Conservation (phyloP, 2,797 vertebrate genomes). For the Oryzias sinensis region DNA sequence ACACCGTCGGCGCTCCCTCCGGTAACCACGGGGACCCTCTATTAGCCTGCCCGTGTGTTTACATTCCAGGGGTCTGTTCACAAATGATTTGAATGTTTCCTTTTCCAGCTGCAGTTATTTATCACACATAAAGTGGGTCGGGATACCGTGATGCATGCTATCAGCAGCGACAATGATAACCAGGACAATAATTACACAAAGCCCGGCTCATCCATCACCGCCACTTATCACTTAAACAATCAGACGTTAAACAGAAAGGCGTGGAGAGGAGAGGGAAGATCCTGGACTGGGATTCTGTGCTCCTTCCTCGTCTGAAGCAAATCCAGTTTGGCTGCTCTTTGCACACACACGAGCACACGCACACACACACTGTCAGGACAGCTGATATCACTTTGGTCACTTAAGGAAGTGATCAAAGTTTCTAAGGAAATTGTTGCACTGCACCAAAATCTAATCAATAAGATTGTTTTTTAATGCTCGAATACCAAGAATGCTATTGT, state of each 20-base stretch:
- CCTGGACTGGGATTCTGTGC: slow-evolving; percentile 38
- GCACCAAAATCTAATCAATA: too few relatives aligned
- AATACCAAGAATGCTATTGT: not conserved
- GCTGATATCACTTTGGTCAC: slow-evolving; percentile 19
- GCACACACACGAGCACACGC: not conserved
- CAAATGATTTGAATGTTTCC: slow-evolving; percentile 58
- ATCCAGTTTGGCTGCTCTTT: slow-evolving; percentile 38
- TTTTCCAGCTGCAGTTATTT: slow-evolving; percentile 67
- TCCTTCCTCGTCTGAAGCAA: slow-evolving; percentile 23
- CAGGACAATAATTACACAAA: slow-evolving; percentile 80
- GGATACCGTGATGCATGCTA: slow-evolving; percentile 74
- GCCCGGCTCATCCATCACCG: slow-evolving; percentile 76
- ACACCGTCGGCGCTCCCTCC: slow-evolving; percentile 25
- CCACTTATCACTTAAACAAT: slow-evolving; percentile 79
- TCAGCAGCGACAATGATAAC: slow-evolving; percentile 77
- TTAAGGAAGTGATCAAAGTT: not conserved
- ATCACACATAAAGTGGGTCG: slow-evolving; percentile 74
- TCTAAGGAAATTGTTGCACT: too few relatives aligned
- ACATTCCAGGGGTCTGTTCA: slow-evolving; percentile 60
- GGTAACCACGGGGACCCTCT: slow-evolving; percentile 46
- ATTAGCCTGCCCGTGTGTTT: slow-evolving; percentile 61
- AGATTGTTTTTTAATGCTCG: too few relatives aligned
- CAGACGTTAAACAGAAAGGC: slow-evolving; percentile 60
- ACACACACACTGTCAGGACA: slow-evolving; percentile 7
- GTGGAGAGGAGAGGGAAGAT: slow-evolving; percentile 45